Conservation (phyloP, 2,113 vertebrate species). For the Tringa solitaria region DNA sequence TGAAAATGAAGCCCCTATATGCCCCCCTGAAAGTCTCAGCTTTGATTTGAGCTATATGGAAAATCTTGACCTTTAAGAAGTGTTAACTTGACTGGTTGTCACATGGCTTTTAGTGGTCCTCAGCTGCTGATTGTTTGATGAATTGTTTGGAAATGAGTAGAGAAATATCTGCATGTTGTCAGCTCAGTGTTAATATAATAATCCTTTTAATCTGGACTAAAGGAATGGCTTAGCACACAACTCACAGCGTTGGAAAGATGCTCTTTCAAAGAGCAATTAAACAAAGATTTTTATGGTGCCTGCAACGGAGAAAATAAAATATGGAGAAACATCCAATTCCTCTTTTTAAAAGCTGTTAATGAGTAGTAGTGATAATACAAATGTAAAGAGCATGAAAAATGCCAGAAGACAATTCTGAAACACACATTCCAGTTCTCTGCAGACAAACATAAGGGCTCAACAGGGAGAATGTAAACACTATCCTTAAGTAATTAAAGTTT, state of each 20-base stretch:
- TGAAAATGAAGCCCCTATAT: neutral
- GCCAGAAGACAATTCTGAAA: neutral
- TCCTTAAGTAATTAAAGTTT: neutral
- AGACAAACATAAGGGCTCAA: neutral
- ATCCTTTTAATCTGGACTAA: neutral
- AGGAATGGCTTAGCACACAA: neutral
- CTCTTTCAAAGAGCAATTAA: neutral
- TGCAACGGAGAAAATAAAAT: neutral
- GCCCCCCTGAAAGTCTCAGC: neutral
- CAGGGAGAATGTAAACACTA: neutral
- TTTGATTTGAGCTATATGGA: neutral
- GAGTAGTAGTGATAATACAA: neutral
- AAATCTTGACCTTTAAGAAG: neutral
- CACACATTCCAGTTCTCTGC: neutral
- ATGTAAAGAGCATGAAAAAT: neutral
- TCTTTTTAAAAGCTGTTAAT: neutral
- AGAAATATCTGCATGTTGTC: neutral
- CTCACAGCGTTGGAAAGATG: neutral
- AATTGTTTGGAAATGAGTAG: neutral
- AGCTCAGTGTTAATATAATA: neutral
- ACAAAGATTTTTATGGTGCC: neutral
- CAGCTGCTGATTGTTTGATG: neutral
- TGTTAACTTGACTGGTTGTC: neutral
- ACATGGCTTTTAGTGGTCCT: neutral
- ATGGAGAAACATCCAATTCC: neutral